Conservation (phyloP, 92 coral and sea anemone genomes). For the Porites lobata region DNA sequence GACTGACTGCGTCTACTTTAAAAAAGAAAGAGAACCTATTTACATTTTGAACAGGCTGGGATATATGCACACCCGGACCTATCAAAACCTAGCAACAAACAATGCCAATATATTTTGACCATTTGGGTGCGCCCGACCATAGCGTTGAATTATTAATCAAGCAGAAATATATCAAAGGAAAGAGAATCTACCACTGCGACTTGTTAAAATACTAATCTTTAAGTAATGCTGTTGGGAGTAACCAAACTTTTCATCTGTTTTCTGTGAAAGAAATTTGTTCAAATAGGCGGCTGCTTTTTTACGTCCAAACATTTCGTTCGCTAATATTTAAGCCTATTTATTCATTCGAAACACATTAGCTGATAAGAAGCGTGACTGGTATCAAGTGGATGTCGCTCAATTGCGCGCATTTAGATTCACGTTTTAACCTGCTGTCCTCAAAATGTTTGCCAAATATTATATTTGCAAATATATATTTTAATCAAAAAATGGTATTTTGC, state of each 20-base stretch:
- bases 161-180: neutral
- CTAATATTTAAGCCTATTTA: neutral
- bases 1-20: constrained; percentile 19
- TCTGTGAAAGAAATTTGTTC: neutral
- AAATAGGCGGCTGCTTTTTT: neutral
- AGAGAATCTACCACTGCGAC: constrained; percentile 27
- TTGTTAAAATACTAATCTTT: neutral
- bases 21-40: constrained; percentile 42
- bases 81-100: constrained; percentile 34
- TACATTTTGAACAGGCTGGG: constrained; percentile 50
- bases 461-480: neutral
- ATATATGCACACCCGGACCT: constrained; percentile 64
- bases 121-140: constrained; percentile 57
- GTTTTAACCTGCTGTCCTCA: neutral
- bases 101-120: constrained; percentile 41
- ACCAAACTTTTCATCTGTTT: neutral
- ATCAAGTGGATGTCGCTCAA: constrained; percentile 10
- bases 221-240: neutral
- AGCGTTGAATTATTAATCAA: constrained; percentile 33
- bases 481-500: neutral
- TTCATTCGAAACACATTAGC: neutral
- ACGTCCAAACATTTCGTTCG: neutral
- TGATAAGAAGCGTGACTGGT: constrained; percentile 33
- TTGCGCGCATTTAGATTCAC: constrained; percentile 5
- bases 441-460: neutral